phyloP scores from a whole-genome alignment of 1,140 invertebrate species.

The Ips nitidus region DNA sequence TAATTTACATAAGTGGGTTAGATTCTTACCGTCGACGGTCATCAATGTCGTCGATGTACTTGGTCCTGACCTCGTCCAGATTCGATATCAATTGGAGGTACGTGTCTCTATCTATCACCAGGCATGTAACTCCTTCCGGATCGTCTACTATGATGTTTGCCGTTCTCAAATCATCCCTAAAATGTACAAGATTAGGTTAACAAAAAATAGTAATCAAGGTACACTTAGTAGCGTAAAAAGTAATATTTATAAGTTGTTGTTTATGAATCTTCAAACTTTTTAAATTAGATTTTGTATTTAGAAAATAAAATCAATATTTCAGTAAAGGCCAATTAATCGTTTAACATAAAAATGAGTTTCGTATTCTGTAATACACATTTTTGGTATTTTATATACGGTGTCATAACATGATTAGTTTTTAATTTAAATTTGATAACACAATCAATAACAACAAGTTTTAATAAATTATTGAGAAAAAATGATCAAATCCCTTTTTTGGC shows the following conservation, averaged over 20 bases:
- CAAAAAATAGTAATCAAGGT: constrained; percentile 28
- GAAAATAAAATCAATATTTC: background rate
- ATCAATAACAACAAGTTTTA: too few relatives aligned
- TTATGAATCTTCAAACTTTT: background rate
- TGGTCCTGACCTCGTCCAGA: constrained; percentile 86
- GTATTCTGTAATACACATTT: too few relatives aligned
- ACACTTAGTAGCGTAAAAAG: background rate
- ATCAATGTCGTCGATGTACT: constrained; percentile 85
- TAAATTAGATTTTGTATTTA: constrained; percentile 5
- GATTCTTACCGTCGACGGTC: constrained; percentile 68
- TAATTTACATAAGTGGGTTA: too few relatives aligned
- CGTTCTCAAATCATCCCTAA: constrained; percentile 94
- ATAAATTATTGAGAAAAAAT: too few relatives aligned
- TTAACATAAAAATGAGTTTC: too few relatives aligned
- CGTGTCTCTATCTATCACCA: constrained; percentile 97
- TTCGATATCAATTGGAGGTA: constrained; percentile 92
- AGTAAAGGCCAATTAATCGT: too few relatives aligned
- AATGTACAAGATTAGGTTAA: constrained; percentile 40
- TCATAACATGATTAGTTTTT: too few relatives aligned
- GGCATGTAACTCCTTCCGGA: constrained; percentile 90
- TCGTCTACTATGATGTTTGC: constrained; percentile 98
- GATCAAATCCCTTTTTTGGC: too few relatives aligned
- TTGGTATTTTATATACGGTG: too few relatives aligned
- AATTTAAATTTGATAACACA: too few relatives aligned
- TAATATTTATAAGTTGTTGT: constrained; percentile 3